Base-by-base conservation (phyloP, 2,888 invertebrate genomes). In the Cephus runcator region DNA sequence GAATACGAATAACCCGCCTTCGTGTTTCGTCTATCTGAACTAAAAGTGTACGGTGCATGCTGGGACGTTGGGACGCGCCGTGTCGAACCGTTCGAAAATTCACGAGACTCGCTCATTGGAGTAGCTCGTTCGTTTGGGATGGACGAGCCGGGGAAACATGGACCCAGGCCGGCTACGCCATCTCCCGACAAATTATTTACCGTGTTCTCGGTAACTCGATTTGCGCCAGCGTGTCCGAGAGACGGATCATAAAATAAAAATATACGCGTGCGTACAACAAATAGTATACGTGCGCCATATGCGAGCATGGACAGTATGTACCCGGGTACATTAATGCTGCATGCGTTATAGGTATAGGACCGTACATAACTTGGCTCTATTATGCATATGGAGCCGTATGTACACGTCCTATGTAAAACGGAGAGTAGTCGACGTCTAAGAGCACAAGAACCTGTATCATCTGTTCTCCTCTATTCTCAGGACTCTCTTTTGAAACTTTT, bases 171-270 rank as follows among this genome's bases (percentile, higher is more conserved):
- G 76, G 77, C 76, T 78, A 73, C 34, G 73, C 34, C 71, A 81
- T 82, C 81, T 84, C 81, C 79, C 78, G 77, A 83, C 82, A 83
- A 83, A 77, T 83, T 85, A 83, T 83, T 83, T 85, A 83, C 83
- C 85, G 83, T 83, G 83, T 82, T 82, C 81, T 73, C 71, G 77
- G 83, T 82, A 85, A 85, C 83, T 83, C 81, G 82, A 83, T 78
- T 73, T 79, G 68, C 75, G 73, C 77, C 75, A 71, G 73, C 75
- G 69, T 36, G 76, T 77, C 75, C 77, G 75, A 75, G 75, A 81
- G 78, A 56, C 76, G 73, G 74, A 80, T 80, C 80, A 77, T 78
- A 80, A 80, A 79, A 79, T 56, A 56, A 56, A 56, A 56, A 56
- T 56, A 56, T 56, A 56, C 23, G 23, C 56, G 56, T 56, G 23